Percentiles rank a stretch among this genome's conserved stretches.
Evolutionary conservation across 2,113 vertebrate species (phyloP).

Genomic region (Callospermophilus lateralis): DNA sequence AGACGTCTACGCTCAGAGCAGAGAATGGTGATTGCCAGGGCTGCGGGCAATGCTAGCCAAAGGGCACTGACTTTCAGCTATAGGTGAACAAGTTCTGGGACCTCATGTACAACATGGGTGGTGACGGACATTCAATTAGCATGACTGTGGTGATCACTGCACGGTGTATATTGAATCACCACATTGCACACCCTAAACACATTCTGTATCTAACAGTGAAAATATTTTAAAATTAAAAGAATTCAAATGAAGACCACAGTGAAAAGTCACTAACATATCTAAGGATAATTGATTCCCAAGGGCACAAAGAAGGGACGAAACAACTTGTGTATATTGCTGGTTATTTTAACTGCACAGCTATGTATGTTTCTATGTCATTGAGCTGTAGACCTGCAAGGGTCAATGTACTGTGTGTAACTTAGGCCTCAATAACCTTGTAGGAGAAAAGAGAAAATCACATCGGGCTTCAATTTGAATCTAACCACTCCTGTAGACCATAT

Average conservation of each 20-base stretch:
- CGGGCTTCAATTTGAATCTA: not conserved
- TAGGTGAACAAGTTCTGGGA: not conserved
- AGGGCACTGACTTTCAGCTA: not conserved
- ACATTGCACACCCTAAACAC: not conserved
- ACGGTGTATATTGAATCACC: no score
- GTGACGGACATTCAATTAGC: no score
- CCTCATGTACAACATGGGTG: rapidly evolving
- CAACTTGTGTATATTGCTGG: not conserved
- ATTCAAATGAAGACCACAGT: not conserved
- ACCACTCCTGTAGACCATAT: not conserved
- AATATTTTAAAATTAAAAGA: not conserved
- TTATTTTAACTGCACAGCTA: not conserved
- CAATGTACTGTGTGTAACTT: not conserved
- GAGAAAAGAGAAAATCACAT: not conserved
- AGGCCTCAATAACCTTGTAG: not conserved
- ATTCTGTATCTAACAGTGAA: not conserved
- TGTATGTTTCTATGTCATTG: not conserved
- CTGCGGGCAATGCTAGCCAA: rapidly evolving
- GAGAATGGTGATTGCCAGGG: not conserved
- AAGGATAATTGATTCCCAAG: not conserved
- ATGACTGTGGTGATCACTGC: rapidly evolving
- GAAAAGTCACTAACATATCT: not conserved
- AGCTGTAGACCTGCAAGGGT: not conserved
- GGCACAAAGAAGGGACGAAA: not conserved
- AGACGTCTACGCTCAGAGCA: not conserved